Evolutionary conservation across 2,113 vertebrate species (phyloP).

Genomic region (Dissostichus mawsoni): DNA sequence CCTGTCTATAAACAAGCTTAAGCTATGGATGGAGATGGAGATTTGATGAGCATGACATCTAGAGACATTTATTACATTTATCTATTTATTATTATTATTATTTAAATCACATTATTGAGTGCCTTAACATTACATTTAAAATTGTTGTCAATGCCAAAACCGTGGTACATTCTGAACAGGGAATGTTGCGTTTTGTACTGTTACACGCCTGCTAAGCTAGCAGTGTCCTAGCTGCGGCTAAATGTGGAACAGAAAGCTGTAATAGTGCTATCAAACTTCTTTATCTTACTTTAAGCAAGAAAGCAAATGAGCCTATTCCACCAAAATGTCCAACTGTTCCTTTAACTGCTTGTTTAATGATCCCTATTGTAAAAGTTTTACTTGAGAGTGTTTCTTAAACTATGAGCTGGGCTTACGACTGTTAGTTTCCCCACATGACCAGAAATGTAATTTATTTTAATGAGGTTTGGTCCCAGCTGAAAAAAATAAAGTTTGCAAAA

Average conservation of each 20-base stretch:
- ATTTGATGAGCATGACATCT: no score
- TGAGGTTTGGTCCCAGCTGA: slow-evolving; percentile 38
- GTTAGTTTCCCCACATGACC: slow-evolving; percentile 33
- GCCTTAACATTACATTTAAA: no score
- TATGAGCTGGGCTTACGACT: slow-evolving; percentile 11
- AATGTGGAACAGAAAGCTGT: not conserved
- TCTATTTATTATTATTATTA: no score
- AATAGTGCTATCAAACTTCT: not conserved
- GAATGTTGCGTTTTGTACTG: no score
- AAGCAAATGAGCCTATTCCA: not conserved
- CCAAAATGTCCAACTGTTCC: not conserved
- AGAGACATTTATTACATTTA: no score
- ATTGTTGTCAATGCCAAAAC: no score
- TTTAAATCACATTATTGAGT: no score
- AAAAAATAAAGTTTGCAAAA: slow-evolving; percentile 28
- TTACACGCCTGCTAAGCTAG: not conserved
- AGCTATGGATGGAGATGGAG: no score
- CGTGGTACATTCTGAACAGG: no score
- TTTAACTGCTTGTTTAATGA: slow-evolving; percentile 3
- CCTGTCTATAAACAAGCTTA: no score
- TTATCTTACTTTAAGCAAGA: not conserved
- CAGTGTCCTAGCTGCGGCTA: not conserved
- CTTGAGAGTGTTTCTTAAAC: slow-evolving; percentile 13
- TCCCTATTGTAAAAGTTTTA: slow-evolving; percentile 12
- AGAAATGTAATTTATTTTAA: slow-evolving; percentile 52